These are phyloP conservation scores for Periphyllus acericola DNA, from an alignment of 2,888 invertebrate genomes.

Conservation along the genomic window DNA sequence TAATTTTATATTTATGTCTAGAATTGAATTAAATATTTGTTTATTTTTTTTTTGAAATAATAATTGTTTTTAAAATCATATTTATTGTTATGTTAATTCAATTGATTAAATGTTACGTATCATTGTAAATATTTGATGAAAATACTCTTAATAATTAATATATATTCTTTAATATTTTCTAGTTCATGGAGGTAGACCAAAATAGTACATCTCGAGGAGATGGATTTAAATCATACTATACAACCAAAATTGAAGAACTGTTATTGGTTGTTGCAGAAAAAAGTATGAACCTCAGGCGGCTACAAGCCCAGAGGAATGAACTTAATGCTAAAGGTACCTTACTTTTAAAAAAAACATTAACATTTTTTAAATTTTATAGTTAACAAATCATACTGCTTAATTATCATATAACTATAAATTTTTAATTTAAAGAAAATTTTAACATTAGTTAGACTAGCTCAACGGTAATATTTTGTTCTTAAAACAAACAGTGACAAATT, in stretches of 20 bases:
- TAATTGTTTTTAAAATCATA: no score
- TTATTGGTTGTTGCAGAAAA: slow-evolving; percentile 97
- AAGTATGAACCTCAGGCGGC: slow-evolving; percentile 92
- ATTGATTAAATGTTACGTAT: no score
- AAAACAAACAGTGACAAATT: no score
- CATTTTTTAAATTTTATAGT: not conserved
- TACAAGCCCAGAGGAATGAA: slow-evolving; percentile 98
- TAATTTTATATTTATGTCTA: no score
- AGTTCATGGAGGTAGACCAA: slow-evolving; percentile 59
- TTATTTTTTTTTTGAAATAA: no score
- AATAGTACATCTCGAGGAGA: slow-evolving; percentile 70
- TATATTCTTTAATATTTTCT: not conserved
- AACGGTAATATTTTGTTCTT: no score
- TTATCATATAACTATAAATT: no score
- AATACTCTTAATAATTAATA: not conserved
- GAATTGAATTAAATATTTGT: no score
- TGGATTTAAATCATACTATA: slow-evolving; percentile 94
- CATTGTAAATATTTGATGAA: no score
- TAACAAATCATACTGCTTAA: not conserved
- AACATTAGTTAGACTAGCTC: no score
- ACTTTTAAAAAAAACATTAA: slow-evolving; percentile 7
- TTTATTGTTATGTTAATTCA: no score
- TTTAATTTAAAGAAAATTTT: no score
- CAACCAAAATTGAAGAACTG: slow-evolving; percentile 97
- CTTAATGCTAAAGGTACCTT: slow-evolving; percentile 94